A percentile compares a stretch with the other conserved stretches of the same genome.
Evolutionary conservation across 2,888 invertebrate genomes (phyloP).

Genomic region (Tachina lurida): DNA sequence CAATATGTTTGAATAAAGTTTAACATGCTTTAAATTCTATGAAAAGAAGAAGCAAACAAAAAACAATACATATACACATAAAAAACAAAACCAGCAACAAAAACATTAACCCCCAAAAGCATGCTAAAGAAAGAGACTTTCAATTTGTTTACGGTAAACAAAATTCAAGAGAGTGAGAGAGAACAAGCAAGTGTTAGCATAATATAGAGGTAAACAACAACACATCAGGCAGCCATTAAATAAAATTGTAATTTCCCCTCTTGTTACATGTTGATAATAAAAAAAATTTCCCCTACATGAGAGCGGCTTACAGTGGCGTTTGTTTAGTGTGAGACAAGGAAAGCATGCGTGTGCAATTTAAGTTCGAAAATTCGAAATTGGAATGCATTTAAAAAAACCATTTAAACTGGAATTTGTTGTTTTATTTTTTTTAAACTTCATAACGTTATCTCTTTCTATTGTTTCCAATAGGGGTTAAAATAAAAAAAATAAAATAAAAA

Average conservation of each 20-base stretch:
- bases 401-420: conserved; percentile 8
- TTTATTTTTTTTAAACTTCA: neutral
- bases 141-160: neutral
- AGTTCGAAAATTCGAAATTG: conserved; percentile 69
- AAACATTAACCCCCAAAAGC: no score
- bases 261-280: neutral
- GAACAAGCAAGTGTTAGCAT: neutral
- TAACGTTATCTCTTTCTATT: conserved; percentile 26
- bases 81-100: neutral
- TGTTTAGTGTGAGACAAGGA: neutral
- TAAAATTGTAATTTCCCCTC: conserved; percentile 53
- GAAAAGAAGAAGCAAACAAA: neutral
- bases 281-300: conserved; percentile 20
- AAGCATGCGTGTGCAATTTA: neutral
- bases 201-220: neutral
- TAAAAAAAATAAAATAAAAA: neutral
- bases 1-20: conserved; percentile 57
- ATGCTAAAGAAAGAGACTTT: no score
- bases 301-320: no score
- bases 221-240: conserved; percentile 67
- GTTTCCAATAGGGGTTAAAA: neutral
- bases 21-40: neutral
- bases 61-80: neutral
- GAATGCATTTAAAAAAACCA: neutral
- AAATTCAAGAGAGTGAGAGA: neutral